Evolutionary conservation across 2,113 vertebrate genomes (phyloP).

Genomic region (Colaptes auratus): DNA sequence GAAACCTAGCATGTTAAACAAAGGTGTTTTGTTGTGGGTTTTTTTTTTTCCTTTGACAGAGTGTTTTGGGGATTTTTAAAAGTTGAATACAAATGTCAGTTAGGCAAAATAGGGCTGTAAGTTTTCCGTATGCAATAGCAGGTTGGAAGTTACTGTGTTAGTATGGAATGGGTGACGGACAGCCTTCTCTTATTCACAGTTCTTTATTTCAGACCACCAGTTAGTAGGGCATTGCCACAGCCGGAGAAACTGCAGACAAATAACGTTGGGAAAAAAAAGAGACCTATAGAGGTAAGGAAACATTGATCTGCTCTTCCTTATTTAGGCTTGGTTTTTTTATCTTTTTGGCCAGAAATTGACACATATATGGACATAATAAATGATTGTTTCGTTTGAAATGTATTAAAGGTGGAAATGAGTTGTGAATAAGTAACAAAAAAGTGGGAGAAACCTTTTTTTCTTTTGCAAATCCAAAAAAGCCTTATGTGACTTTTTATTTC

Average conservation of each 20-base stretch:
- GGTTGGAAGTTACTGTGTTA: constrained; percentile 57
- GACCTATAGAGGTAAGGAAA: constrained; percentile 91
- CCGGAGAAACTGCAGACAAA: constrained; percentile 98
- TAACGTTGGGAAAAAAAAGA: constrained; percentile 97
- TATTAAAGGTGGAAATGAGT: neutral
- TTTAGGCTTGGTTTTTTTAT: neutral
- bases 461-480: neutral
- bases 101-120: neutral
- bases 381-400: neutral
- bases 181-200: constrained; percentile 75
- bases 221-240: constrained; percentile 95
- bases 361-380: neutral
- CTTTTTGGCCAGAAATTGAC: neutral
- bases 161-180: constrained; percentile 64
- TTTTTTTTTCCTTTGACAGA: neutral
- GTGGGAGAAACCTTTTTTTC: neutral
- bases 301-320: neutral
- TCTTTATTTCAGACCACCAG: constrained; percentile 93
- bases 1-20: neutral
- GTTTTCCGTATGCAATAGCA: neutral
- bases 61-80: neutral
- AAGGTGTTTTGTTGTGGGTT: neutral
- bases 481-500: neutral
- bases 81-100: neutral
- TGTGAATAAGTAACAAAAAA: neutral